These are phyloP conservation scores for Spinus pinus DNA, from an alignment of 2,797 vertebrate genomes.

Conservation along the genomic window DNA sequence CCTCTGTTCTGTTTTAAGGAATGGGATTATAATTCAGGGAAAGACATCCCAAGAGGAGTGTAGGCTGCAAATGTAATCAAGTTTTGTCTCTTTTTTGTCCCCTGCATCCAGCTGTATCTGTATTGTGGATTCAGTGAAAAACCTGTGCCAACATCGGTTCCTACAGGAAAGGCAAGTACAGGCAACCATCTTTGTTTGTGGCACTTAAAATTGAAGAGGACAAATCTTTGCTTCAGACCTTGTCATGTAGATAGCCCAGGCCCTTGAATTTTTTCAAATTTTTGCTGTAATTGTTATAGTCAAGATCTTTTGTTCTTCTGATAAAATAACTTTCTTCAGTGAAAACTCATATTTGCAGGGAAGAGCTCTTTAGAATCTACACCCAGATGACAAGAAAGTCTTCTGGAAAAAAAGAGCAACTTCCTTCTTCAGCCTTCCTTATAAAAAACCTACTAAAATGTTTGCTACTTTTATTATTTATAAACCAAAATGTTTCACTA, in stretches of 20 bases:
- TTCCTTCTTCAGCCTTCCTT: not conserved
- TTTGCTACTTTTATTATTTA: not conserved
- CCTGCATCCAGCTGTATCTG: not conserved
- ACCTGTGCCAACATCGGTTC: not conserved
- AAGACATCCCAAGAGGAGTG: not conserved
- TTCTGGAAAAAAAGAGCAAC: not conserved
- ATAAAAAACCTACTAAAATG: not conserved
- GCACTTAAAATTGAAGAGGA: not conserved
- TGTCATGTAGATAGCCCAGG: not conserved
- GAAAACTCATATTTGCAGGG: not conserved
- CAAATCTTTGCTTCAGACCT: not conserved
- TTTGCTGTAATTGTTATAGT: not conserved
- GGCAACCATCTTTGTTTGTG: not conserved
- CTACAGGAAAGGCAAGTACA: not conserved
- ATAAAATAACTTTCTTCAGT: not conserved
- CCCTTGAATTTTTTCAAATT: not conserved
- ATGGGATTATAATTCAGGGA: not conserved
- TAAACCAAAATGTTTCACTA: not conserved
- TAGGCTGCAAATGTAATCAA: not conserved
- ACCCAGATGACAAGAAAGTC: not conserved
- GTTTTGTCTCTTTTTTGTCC: not conserved
- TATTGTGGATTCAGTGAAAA: not conserved
- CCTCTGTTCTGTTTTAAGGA: not conserved
- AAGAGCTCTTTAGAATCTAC: not conserved
- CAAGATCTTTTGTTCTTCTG: not conserved